Conservation (phyloP, 2,113 vertebrate genomes). For the Aphyosemion australe region DNA sequence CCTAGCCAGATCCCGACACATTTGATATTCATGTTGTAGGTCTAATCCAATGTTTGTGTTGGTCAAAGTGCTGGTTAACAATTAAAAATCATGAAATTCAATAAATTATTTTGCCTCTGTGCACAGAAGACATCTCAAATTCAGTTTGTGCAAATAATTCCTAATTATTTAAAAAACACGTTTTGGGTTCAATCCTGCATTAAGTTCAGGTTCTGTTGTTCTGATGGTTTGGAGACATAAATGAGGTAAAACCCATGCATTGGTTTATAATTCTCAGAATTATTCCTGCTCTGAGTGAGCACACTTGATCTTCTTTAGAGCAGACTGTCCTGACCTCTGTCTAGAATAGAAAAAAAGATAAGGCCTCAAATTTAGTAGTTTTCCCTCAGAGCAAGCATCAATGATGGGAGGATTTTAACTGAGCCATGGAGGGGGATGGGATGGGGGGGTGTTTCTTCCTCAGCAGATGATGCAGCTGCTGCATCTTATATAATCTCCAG, state of each 20-base stretch:
- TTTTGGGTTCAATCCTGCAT: too few species aligned
- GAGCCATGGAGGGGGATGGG: slow-evolving; percentile 17
- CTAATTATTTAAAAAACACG: too few species aligned
- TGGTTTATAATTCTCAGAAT: slow-evolving; percentile 1
- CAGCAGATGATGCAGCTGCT: slow-evolving; percentile 56
- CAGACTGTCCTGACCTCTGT: slow-evolving; percentile 2
- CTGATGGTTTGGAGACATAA: too few species aligned
- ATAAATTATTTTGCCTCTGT: too few species aligned
- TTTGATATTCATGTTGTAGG: too few species aligned
- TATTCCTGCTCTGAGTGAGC: not conserved
- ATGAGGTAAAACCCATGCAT: not conserved
- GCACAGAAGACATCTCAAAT: too few species aligned
- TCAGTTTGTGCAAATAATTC: too few species aligned
- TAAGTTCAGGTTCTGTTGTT: too few species aligned
- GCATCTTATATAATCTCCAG: slow-evolving; percentile 61
- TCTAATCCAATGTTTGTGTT: too few species aligned
- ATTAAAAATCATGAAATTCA: too few species aligned
- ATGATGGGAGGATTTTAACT: slow-evolving; percentile 50
- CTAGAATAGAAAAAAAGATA: slow-evolving; percentile 12
- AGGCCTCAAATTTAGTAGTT: slow-evolving; percentile 45
- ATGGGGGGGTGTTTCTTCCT: not conserved
- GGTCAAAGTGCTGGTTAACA: too few species aligned
- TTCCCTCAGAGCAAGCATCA: slow-evolving; percentile 54
- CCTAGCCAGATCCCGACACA: too few species aligned
- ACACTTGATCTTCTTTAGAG: slow-evolving; percentile 7